Base-by-base conservation (phyloP, 2,797 vertebrate species). In the Bradypus variegatus region DNA sequence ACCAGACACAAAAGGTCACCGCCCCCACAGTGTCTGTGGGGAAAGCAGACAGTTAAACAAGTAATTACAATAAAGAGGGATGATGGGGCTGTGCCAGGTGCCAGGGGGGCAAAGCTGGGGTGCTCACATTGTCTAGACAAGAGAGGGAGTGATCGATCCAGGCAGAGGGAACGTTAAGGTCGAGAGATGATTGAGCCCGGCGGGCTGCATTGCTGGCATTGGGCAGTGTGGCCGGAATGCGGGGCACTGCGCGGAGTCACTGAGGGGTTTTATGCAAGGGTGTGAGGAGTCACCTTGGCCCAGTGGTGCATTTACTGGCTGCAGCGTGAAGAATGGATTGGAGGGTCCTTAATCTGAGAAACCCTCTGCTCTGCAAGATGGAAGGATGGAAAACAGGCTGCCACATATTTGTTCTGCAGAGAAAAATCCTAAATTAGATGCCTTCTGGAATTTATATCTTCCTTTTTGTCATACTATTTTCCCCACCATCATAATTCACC, bases 391-490 rank as follows among this genome's bases (percentile, higher is more conserved):
- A 36, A 75, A 94, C 94, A 94, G 62, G 70, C 88, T 87, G 65
- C 21, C 89, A 80, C 41, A 27, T 94, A 45, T 93, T 89, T 94
- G 92, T 85, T 88, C 86, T 81, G 79, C 48, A 89, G 73, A 88
- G 88, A 67, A 90, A 86, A 76, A 62, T 48, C 62, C 75, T 62
- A 9, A 80, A 79, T 65, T n/a, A 53, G 70, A 86, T 87, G 88
- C 58, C 36, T 87, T 86, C 83, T 89, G 78, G 86, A 95, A 92
- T 84, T 45, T 77, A 87, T 91, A 89, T 93, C 86, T 86, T 90
- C 27, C 48, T 58, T 82, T 87, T 93, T 78, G 73, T 93, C 83
- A 33, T 45, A 83, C 69, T 77, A 65, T 67, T 89, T 93, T 84
- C 67, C 81, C 62, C 77, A n/a, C 87, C 62, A 73, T 65, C 77